Percentiles rank a stretch among this genome's conserved stretches.
Conservation (phyloP, 1,140 invertebrate genomes). For the Drosophila virilis region DNA sequence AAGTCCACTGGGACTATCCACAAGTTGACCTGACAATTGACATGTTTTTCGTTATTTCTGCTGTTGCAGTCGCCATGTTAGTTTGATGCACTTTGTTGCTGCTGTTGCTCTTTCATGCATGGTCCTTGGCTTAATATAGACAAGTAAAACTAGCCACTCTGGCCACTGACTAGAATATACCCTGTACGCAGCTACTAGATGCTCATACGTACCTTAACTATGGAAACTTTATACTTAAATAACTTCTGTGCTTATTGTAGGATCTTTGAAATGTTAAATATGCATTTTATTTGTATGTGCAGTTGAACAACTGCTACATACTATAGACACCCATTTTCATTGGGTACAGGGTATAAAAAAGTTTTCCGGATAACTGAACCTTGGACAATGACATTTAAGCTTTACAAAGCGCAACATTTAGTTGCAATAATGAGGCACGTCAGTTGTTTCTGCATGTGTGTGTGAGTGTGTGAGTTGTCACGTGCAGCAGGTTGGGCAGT, state of each 20-base stretch:
- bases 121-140: background rate
- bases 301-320: too few relatives aligned
- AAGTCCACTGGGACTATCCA: background rate
- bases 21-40: constrained; percentile 46
- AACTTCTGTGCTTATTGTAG: too few relatives aligned
- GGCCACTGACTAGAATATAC: background rate
- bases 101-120: constrained; percentile 44
- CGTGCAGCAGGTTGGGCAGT: constrained; percentile 21
- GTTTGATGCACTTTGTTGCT: constrained; percentile 39
- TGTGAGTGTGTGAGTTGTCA: constrained; percentile 1
- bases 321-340: too few relatives aligned
- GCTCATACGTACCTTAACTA: too few relatives aligned
- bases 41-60: constrained; percentile 18
- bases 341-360: too few relatives aligned
- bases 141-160: background rate
- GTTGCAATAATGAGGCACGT: constrained; percentile 49
- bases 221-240: too few relatives aligned
- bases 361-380: constrained; percentile 1
- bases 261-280: too few relatives aligned
- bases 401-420: constrained; percentile 41
- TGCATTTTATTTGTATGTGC: too few relatives aligned
- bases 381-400: constrained; percentile 37
- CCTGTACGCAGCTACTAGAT: background rate
- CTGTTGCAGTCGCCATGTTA: constrained; percentile 31
- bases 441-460: background rate